Percentiles rank a stretch among this genome's conserved stretches.
These are phyloP conservation scores for Meriones psammophilus DNA, from an alignment of 2,797 vertebrate genomes.

Conservation along the genomic window DNA sequence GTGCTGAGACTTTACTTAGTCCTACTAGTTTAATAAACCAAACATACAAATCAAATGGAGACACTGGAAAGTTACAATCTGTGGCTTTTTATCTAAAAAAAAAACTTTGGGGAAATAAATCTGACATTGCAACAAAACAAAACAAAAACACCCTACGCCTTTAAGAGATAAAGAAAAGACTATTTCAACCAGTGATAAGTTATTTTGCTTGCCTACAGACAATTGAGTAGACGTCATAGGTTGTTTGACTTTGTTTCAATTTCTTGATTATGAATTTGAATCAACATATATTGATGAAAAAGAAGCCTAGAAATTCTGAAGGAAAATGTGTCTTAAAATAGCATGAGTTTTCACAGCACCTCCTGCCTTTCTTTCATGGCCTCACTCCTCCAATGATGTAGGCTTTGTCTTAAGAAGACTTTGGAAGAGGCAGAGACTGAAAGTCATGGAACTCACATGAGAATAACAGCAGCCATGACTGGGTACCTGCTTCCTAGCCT, in stretches of 20 bases:
- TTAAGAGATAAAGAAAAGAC: not conserved
- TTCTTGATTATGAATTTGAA: conserved; percentile 29
- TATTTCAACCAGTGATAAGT: not conserved
- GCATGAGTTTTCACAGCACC: not conserved
- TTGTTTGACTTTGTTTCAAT: not conserved
- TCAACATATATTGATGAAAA: conserved; percentile 37
- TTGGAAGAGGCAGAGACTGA: not conserved
- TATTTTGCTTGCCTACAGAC: not conserved
- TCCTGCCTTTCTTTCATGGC: not conserved
- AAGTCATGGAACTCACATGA: not conserved
- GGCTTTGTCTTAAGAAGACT: not conserved
- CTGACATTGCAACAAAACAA: not conserved
- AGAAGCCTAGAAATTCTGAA: conserved; percentile 27
- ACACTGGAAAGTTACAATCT: not conserved
- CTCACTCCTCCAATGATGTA: not conserved
- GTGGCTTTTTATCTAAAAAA: conserved; percentile 12
- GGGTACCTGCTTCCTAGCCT: not conserved
- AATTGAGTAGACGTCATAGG: not conserved
- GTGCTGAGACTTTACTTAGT: not conserved
- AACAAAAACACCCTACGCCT: not conserved
- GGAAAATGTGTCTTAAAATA: not conserved
- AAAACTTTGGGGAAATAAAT: not conserved
- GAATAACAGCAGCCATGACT: not conserved
- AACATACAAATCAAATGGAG: not conserved
- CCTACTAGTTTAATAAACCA: not conserved